Evolutionary conservation across 2,797 vertebrate species (phyloP).

Genomic region (Cuculus canorus): DNA sequence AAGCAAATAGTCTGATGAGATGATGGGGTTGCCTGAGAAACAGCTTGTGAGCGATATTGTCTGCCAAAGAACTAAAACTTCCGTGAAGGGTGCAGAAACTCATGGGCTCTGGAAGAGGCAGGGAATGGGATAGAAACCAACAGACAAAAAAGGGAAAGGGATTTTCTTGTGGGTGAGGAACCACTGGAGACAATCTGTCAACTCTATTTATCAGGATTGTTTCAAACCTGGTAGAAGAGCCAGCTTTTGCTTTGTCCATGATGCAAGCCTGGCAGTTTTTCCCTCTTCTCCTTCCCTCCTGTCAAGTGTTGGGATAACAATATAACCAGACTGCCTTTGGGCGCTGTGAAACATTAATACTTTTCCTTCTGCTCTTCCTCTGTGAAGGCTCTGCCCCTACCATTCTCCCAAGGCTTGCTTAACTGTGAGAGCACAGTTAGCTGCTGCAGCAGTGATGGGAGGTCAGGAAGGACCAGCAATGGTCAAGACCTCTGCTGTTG

Average conservation of each 20-base stretch:
- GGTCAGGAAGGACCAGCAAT: neutral
- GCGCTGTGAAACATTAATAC: neutral
- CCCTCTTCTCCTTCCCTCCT: neutral
- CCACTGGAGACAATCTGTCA: neutral
- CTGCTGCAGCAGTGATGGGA: neutral
- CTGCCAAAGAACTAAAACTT: neutral
- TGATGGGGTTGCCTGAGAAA: neutral
- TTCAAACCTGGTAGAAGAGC: neutral
- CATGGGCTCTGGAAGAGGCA: neutral
- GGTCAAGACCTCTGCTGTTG: rapidly evolving
- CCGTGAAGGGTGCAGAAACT: neutral
- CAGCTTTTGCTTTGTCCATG: neutral
- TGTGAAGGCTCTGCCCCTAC: neutral
- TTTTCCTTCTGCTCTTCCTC: neutral
- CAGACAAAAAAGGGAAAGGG: neutral
- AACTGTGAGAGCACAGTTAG: rapidly evolving
- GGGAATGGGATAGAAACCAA: neutral
- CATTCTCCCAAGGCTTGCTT: neutral
- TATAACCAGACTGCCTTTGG: neutral
- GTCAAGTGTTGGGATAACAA: neutral
- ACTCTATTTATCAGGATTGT: neutral
- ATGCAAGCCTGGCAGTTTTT: neutral
- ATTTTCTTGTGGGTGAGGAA: neutral
- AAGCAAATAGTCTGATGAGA: neutral
- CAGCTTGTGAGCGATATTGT: neutral